phyloP scores from a whole-genome alignment of 2,113 vertebrate species.

The Coryphaenoides rupestris region DNA sequence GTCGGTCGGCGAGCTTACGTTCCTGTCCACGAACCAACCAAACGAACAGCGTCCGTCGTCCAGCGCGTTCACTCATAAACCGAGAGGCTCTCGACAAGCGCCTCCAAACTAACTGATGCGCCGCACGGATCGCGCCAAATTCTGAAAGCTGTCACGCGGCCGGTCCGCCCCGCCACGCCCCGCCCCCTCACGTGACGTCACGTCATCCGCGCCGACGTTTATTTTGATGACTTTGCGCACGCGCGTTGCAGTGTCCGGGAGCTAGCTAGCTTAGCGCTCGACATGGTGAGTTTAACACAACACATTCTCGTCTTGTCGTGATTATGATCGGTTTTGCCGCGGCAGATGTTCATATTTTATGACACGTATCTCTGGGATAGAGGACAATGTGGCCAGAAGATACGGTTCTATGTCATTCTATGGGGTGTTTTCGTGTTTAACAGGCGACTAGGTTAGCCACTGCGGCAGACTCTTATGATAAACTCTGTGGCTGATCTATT shows the following conservation, averaged over 20 bases:
- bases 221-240: conserved; percentile 23
- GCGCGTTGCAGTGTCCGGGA: conserved; percentile 62
- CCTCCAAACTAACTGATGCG: background rate
- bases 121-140: conserved; percentile 57
- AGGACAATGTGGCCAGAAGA: too few relatives aligned
- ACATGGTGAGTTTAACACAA: conserved; percentile 63
- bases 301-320: background rate
- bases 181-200: background rate
- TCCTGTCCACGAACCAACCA: too few relatives aligned
- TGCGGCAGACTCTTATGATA: too few relatives aligned
- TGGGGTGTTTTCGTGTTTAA: background rate
- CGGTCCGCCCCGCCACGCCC: background rate
- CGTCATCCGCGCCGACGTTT: background rate
- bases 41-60: too few relatives aligned
- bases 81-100: too few relatives aligned
- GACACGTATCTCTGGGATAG: too few relatives aligned
- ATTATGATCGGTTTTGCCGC: too few relatives aligned
- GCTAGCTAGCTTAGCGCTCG: conserved; percentile 60
- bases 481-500: too few relatives aligned
- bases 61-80: too few relatives aligned
- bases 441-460: background rate
- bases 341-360: too few relatives aligned
- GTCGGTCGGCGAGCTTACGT: too few relatives aligned
- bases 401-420: too few relatives aligned
- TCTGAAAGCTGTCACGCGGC: conserved; percentile 22